A percentile compares a stretch with the other conserved stretches of the same genome.
These are phyloP conservation scores for Rousettus leschenaultii DNA, from an alignment of 2,113 vertebrate species.

Conservation along the genomic window DNA sequence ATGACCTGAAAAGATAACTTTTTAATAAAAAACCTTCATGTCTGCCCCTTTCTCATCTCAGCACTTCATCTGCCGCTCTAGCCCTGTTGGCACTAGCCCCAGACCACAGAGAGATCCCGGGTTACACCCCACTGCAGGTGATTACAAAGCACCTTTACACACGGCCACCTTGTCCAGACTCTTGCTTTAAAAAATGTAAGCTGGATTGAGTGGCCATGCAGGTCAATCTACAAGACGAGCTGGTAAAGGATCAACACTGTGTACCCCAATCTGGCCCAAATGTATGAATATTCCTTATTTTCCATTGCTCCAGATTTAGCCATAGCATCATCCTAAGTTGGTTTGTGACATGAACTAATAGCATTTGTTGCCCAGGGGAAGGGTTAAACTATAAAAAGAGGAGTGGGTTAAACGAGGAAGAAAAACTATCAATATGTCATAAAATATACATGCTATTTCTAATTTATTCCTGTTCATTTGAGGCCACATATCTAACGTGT, in stretches of 20 bases:
- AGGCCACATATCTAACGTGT: constrained; percentile 32
- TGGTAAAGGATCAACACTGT: neutral
- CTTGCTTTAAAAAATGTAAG: neutral
- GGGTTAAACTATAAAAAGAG: constrained; percentile 39
- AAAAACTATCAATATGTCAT: constrained; percentile 64
- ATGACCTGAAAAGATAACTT: neutral
- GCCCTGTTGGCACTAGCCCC: neutral
- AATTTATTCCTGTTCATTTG: constrained; percentile 59
- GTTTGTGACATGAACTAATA: neutral
- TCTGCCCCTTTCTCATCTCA: neutral
- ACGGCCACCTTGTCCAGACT: neutral
- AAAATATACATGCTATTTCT: constrained; percentile 57
- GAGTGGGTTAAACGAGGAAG: constrained; percentile 17
- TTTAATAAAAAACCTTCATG: neutral
- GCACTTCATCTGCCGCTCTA: neutral
- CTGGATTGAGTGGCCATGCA: neutral
- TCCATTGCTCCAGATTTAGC: neutral
- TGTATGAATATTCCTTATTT: neutral
- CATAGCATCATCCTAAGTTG: neutral
- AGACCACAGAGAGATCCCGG: neutral
- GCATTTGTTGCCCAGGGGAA: neutral
- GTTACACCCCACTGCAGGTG: neutral
- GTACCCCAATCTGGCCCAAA: neutral
- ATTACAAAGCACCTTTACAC: neutral
- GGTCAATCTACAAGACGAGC: neutral